phyloP scores from a whole-genome alignment of 2,113 vertebrate genomes.

The Oreochromis tanganicae region DNA sequence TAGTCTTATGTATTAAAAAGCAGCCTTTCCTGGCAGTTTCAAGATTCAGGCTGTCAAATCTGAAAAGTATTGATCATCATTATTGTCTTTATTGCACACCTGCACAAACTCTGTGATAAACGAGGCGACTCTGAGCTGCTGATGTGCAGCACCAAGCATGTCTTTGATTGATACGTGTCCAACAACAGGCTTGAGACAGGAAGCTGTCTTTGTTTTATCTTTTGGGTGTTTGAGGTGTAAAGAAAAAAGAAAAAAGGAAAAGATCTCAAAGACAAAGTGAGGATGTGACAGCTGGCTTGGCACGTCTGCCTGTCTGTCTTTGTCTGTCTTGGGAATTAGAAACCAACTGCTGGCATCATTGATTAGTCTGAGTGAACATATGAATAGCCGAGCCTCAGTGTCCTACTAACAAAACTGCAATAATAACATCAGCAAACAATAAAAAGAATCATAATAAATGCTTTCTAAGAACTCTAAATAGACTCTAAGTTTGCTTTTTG shows the following conservation, averaged over 20 bases:
- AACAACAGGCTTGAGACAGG: not conserved
- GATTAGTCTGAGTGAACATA: not conserved
- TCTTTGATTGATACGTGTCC: not conserved
- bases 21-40: not conserved
- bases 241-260: not conserved
- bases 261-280: not conserved
- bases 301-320: not conserved
- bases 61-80: not conserved
- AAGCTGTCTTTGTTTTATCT: not conserved
- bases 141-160: not conserved
- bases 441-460: not conserved
- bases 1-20: not conserved
- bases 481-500: accelerated
- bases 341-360: not conserved
- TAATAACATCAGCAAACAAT: not conserved
- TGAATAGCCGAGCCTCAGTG: not conserved
- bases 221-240: not conserved
- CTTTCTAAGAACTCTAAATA: not conserved
- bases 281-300: not conserved
- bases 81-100: not conserved
- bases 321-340: constrained; percentile 9
- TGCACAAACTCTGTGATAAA: not conserved
- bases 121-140: not conserved
- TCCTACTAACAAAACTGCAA: not conserved
- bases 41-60: not conserved